Percentiles rank a stretch among this genome's conserved stretches.
These are phyloP conservation scores for Zaprionus africanus DNA, from an alignment of 1,140 invertebrate species.

Conservation along the genomic window DNA sequence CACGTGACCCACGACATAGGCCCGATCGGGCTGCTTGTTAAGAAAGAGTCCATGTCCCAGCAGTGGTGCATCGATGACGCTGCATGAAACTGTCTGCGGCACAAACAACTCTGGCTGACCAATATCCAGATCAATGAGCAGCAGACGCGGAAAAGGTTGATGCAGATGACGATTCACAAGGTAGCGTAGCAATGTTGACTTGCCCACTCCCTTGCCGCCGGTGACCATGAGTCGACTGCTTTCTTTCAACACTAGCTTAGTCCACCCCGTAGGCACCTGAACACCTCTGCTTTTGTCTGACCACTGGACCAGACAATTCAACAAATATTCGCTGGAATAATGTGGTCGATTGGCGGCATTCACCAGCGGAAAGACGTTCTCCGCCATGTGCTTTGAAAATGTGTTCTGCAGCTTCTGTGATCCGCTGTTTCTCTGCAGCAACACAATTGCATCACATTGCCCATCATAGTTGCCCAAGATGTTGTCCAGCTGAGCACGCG, in stretches of 20 bases:
- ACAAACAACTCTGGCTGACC: slow-evolving; percentile 91
- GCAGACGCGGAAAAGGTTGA: slow-evolving; percentile 78
- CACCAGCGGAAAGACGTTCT: slow-evolving; percentile 84
- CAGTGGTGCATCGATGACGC: slow-evolving; percentile 86
- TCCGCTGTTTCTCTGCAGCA: slow-evolving; percentile 65
- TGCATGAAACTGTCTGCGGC: slow-evolving; percentile 88
- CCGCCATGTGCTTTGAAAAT: slow-evolving; percentile 78
- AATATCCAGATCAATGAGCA: slow-evolving; percentile 90
- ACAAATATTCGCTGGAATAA: slow-evolving; percentile 59
- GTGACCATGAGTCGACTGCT: slow-evolving; percentile 84
- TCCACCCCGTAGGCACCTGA: slow-evolving; percentile 76
- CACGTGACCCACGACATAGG: slow-evolving; percentile 85
- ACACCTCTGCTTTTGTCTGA: slow-evolving; percentile 52
- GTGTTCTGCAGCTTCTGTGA: slow-evolving; percentile 48
- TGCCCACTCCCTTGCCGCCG: slow-evolving; percentile 91
- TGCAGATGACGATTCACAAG: slow-evolving; percentile 87
- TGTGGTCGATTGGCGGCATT: slow-evolving; percentile 59
- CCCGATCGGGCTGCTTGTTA: slow-evolving; percentile 72
- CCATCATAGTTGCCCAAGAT: slow-evolving; percentile 52
- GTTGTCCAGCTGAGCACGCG: slow-evolving; percentile 53
- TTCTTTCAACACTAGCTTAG: slow-evolving; percentile 47
- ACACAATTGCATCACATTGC: slow-evolving; percentile 62
- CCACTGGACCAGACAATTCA: slow-evolving; percentile 71
- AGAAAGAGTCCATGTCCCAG: slow-evolving; percentile 89
- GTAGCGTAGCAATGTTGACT: slow-evolving; percentile 89